Evolutionary conservation across 2,888 invertebrate genomes (phyloP).

Genomic region (Heteromyza rotundicornis): DNA sequence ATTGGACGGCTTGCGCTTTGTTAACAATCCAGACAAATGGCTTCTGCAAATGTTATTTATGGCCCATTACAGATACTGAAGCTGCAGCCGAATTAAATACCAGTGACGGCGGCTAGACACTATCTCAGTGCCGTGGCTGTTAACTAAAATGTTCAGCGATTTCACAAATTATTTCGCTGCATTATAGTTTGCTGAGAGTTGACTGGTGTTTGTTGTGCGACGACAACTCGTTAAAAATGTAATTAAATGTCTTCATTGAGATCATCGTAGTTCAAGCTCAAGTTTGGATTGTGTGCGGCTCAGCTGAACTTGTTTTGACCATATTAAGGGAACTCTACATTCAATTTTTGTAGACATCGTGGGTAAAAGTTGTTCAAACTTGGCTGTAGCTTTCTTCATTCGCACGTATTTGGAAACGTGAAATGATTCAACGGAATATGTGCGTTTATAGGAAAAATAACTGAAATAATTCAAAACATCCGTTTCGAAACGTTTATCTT

Average conservation of each 20-base stretch:
- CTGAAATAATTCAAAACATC: no score
- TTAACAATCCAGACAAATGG: background rate
- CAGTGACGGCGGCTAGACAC: constrained; percentile 1
- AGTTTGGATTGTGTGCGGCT: background rate
- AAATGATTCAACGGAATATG: no score
- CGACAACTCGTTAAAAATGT: background rate
- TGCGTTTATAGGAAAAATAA: no score
- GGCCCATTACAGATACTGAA: constrained; percentile 7
- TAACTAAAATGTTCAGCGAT: constrained; percentile 24
- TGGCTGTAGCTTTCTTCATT: constrained; percentile 2
- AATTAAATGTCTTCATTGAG: constrained; percentile 24
- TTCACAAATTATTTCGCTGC: constrained; percentile 25
- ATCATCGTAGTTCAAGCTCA: constrained; percentile 12
- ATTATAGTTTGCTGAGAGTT: constrained; percentile 1
- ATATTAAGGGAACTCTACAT: constrained; percentile 21
- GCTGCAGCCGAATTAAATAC: background rate
- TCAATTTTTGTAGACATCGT: background rate
- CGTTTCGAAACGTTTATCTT: no score
- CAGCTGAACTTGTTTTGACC: constrained; percentile 19
- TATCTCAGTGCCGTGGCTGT: background rate
- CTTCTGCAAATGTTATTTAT: background rate
- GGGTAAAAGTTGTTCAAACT: constrained; percentile 18
- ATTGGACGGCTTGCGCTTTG: no score
- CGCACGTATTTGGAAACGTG: background rate
- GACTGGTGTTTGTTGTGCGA: constrained; percentile 2